Evolutionary conservation across 2,888 invertebrate genomes (phyloP).

Genomic region (Drosophila gaucha): DNA sequence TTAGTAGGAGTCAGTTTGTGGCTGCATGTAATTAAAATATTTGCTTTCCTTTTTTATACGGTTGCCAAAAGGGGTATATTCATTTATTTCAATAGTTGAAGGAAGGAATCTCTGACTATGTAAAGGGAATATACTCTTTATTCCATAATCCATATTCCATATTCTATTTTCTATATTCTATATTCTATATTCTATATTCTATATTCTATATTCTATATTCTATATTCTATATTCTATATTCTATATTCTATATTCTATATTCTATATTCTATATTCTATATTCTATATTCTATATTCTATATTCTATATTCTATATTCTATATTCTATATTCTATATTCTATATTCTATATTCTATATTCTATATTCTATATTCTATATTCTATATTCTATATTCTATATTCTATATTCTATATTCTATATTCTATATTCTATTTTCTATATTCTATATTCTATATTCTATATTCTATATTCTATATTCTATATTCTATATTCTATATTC

Average conservation of each 20-base stretch:
- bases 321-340: not conserved
- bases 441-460: not conserved
- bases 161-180: no score
- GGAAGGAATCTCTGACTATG: no score
- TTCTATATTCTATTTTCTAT: no score
- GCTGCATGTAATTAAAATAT: slow-evolving; percentile 62
- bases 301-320: not conserved
- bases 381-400: not conserved
- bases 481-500: not conserved
- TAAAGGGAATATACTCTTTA: no score
- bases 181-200: not conserved
- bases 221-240: slow-evolving; percentile 23
- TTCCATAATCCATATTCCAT: no score
- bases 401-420: slow-evolving; percentile 1
- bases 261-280: not conserved
- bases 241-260: slow-evolving; percentile 10
- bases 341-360: not conserved
- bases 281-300: not conserved
- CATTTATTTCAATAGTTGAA: no score
- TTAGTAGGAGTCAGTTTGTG: no score
- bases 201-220: slow-evolving; percentile 25
- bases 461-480: not conserved
- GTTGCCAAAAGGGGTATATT: no score
- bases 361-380: not conserved
- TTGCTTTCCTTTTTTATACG: slow-evolving; percentile 32